Conservation (phyloP, 2,888 invertebrate genomes). For the Glyphotaelius pellucidus region DNA sequence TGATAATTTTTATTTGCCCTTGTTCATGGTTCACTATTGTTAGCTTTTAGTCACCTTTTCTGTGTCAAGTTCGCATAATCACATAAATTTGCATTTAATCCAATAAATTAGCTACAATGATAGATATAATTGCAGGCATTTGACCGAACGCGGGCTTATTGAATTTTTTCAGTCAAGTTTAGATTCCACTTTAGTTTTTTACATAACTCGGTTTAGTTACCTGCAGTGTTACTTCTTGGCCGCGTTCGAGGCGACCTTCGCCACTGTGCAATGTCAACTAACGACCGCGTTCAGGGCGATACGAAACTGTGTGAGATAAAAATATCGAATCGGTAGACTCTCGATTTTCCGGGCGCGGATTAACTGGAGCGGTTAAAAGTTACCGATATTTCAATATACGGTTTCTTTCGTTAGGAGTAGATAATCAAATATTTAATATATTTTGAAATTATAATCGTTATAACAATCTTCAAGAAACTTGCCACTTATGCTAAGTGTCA, state of each 20-base stretch:
- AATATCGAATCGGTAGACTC: neutral
- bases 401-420: no score
- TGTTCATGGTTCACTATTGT: no score
- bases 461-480: no score
- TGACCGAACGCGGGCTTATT: neutral
- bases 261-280: constrained; percentile 10
- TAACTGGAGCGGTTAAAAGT: neutral
- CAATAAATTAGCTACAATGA: neutral
- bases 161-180: neutral
- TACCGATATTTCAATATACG: neutral
- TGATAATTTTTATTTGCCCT: no score
- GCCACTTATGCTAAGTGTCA: no score
- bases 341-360: neutral
- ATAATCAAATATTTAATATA: no score
- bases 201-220: neutral
- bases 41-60: no score
- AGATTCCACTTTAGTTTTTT: neutral
- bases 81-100: no score
- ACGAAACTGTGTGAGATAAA: neutral
- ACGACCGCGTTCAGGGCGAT: neutral
- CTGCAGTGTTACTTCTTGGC: neutral
- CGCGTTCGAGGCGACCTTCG: neutral
- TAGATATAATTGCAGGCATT: neutral
- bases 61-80: no score
- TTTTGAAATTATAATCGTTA: no score